Base-by-base conservation (phyloP, 2,888 invertebrate species). In the Gymnoscelis rufifasciata region DNA sequence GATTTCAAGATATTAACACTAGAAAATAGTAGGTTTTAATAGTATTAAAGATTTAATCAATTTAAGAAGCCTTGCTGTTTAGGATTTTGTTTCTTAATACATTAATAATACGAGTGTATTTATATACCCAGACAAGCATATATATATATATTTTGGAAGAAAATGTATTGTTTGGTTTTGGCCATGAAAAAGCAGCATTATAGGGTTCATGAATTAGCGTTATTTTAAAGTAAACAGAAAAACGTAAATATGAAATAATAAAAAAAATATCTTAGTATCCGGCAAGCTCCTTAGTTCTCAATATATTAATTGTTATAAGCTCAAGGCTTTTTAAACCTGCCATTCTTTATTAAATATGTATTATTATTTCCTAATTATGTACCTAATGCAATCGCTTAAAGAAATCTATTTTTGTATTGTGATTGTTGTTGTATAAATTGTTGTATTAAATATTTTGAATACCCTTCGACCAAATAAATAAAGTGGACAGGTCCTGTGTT, bases 381-480 rank as follows among this genome's bases (percentile, higher is more conserved):
- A 49, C 36, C 29, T 45, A 44, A 41, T 40, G 36, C 43, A 44
- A 38, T 42, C 36, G 27, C 36, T 46, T 27, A 41, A 26, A 40
- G 24, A 30, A 38, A 31, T 28, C 26, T 49, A 42, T 49, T 49
- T 49, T 44, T 49, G 41, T 45, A 49, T 43, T 36, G 43, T 43
- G 33, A 44, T 44, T 49, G 48, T 49, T 49, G 12, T 44, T 49
- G 49, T 44, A 41, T 28, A 45, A 40, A 37, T 48, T 40, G 48
- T 44, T 43, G 36, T 36, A 42, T 13, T 26, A 29, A 36, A 35
- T 33, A 15, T 14, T 33, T 30, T 33, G 3, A 48, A 12, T 38
- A 44, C 27, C 44, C 41, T 49, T 49, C 49, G 49, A 49, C 49
- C 49, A 49, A 49, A 49, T 49, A 49, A 45, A 49, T 41, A 40